Conservation (phyloP, 2,113 vertebrate species). For the Trogon melanurus region DNA sequence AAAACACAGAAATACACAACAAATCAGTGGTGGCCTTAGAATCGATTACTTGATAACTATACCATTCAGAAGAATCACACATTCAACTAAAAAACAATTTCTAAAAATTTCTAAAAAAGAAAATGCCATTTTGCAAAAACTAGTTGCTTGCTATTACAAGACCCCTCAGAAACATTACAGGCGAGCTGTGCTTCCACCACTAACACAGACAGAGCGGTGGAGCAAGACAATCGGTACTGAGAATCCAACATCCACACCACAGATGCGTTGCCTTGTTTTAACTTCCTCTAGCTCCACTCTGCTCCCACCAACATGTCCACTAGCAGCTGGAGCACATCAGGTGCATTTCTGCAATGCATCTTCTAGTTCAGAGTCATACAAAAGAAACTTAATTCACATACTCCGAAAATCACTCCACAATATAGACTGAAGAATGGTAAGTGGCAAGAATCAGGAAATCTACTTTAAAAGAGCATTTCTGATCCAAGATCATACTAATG, state of each 20-base stretch:
- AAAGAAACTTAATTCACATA: neutral
- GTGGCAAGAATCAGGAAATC: neutral
- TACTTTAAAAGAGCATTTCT: neutral
- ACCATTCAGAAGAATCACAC: neutral
- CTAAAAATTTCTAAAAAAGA: neutral
- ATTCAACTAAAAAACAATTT: neutral
- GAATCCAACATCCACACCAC: neutral
- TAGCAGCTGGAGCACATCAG: neutral
- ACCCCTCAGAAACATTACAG: neutral
- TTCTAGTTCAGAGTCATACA: neutral
- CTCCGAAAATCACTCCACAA: neutral
- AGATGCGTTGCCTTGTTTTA: neutral
- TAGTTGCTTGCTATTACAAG: neutral
- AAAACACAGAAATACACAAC: neutral
- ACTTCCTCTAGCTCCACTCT: neutral
- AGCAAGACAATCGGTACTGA: neutral
- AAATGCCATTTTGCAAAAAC: neutral
- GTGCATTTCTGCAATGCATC: neutral
- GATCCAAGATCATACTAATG: accelerated
- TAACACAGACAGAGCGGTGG: neutral
- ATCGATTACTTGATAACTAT: neutral
- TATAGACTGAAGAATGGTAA: neutral
- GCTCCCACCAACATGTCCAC: neutral
- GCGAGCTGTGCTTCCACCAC: neutral
- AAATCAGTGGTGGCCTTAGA: neutral